Conservation (phyloP, 2,888 invertebrate species). For the Thera britannica region DNA sequence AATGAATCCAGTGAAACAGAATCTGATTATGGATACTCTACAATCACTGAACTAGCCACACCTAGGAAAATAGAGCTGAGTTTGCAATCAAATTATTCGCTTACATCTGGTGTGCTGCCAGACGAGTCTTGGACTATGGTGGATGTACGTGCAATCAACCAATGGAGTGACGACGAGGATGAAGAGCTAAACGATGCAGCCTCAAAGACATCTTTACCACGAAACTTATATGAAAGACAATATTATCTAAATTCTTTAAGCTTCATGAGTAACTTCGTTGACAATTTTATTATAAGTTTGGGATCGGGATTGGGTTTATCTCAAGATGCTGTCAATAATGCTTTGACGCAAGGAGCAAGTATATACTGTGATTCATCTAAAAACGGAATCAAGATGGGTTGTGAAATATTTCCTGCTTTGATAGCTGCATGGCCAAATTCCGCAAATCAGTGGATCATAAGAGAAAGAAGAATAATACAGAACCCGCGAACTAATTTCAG, state of each 20-base stretch:
- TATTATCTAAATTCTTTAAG: slow-evolving; percentile 86
- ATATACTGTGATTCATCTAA: slow-evolving; percentile 85
- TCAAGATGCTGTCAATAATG: slow-evolving; percentile 78
- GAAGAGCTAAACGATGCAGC: slow-evolving; percentile 61
- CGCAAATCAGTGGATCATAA: slow-evolving; percentile 88
- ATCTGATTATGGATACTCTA: slow-evolving; percentile 86
- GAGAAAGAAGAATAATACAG: slow-evolving; percentile 83
- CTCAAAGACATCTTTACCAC: slow-evolving; percentile 61
- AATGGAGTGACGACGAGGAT: slow-evolving; percentile 74
- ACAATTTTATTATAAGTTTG: slow-evolving; percentile 86
- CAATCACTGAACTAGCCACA: slow-evolving; percentile 85
- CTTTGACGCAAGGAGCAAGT: slow-evolving; percentile 87
- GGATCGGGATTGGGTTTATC: slow-evolving; percentile 85
- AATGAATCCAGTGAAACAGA: slow-evolving; percentile 81
- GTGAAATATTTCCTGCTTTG: slow-evolving; percentile 89
- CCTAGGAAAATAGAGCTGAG: slow-evolving; percentile 82
- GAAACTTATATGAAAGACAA: slow-evolving; percentile 71
- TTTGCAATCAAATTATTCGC: slow-evolving; percentile 62
- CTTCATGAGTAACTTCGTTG: slow-evolving; percentile 89
- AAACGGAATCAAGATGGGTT: slow-evolving; percentile 73
- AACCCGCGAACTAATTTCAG: slow-evolving; percentile 85
- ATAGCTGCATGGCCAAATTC: slow-evolving; percentile 89
- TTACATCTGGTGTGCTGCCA: slow-evolving; percentile 79
- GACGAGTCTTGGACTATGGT: slow-evolving; percentile 79
- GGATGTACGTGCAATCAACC: slow-evolving; percentile 68